Percentiles rank a stretch among this genome's conserved stretches.
Evolutionary conservation across 2,888 invertebrate genomes (phyloP).

Genomic region (Pollenia labialis): DNA sequence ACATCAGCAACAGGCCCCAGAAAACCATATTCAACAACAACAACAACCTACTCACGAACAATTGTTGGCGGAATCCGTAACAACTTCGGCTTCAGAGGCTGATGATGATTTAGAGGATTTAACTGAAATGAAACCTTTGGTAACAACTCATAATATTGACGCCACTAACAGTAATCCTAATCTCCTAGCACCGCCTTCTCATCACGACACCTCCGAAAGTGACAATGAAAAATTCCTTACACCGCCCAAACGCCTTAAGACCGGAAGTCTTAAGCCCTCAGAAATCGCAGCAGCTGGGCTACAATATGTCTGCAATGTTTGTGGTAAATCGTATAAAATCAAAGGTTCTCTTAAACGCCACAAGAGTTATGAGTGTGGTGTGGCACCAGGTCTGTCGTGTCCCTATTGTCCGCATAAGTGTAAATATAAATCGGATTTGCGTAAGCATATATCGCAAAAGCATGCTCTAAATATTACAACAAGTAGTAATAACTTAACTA

Average conservation of each 20-base stretch:
- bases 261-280: conserved; percentile 48
- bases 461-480: conserved; percentile 76
- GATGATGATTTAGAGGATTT: conserved; percentile 64
- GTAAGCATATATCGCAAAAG: conserved; percentile 83
- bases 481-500: conserved; percentile 39
- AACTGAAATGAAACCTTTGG: conserved; percentile 50
- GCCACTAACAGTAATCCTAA: background rate
- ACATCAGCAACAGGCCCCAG: conserved; percentile 20
- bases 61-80: conserved; percentile 61
- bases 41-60: conserved; percentile 48
- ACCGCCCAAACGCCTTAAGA: conserved; percentile 65
- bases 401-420: conserved; percentile 83
- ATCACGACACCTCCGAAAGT: conserved; percentile 57
- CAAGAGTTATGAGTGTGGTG: conserved; percentile 89
- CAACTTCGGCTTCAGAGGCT: conserved; percentile 65
- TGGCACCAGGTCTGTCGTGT: conserved; percentile 81
- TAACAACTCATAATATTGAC: background rate
- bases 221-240: conserved; percentile 67
- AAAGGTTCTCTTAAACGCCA: conserved; percentile 91
- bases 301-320: conserved; percentile 87
- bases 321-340: conserved; percentile 93
- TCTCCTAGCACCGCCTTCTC: conserved; percentile 13
- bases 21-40: conserved; percentile 50
- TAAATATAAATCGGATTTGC: conserved; percentile 83
- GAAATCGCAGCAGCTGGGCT: conserved; percentile 71